Conservation (phyloP, 2,797 vertebrate genomes). For the Lagodon rhomboides region DNA sequence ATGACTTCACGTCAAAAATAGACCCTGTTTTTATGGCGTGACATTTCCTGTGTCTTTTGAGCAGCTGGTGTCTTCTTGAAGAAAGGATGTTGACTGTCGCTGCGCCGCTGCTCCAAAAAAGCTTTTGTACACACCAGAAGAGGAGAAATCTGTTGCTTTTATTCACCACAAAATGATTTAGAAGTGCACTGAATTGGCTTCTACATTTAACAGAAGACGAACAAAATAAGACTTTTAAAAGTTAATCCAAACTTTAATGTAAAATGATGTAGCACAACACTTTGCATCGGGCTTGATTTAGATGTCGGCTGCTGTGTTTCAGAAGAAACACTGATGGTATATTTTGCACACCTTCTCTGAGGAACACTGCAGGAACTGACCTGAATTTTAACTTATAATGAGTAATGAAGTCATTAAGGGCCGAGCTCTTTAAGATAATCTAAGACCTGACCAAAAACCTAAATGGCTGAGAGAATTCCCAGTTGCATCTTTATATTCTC, state of each 20-base stretch:
- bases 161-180: background rate
- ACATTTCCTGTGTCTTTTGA: background rate
- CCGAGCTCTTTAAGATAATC: slow-evolving; percentile 14
- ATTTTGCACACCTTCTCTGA: background rate
- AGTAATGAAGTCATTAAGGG: background rate
- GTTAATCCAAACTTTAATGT: background rate
- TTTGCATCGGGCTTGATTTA: background rate
- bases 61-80: slow-evolving; percentile 23
- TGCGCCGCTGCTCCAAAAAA: slow-evolving; percentile 5
- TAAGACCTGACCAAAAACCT: background rate
- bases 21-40: background rate
- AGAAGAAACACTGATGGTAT: background rate
- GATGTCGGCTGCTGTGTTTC: background rate
- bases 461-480: slow-evolving; percentile 4
- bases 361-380: slow-evolving; percentile 3
- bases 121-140: background rate
- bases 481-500: background rate
- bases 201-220: background rate
- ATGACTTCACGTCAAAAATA: slow-evolving; percentile 9
- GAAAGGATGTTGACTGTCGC: background rate
- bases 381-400: slow-evolving; percentile 18
- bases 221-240: background rate
- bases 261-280: background rate
- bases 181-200: background rate
- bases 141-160: background rate